A percentile compares a stretch with the other conserved stretches of the same genome.
Conservation (phyloP, 2,888 invertebrate species). For the Molorchus minor region DNA sequence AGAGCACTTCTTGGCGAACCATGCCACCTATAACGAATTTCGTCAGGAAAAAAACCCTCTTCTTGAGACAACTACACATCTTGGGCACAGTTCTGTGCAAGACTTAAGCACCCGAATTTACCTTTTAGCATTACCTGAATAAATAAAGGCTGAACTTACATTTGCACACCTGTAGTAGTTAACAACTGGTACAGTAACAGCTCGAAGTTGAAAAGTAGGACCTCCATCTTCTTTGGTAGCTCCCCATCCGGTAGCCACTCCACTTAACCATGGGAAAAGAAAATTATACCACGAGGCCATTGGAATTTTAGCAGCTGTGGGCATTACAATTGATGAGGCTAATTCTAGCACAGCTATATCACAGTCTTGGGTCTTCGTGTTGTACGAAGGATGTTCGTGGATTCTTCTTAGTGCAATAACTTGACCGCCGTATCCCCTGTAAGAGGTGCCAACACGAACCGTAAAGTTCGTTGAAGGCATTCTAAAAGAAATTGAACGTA, state of each 20-base stretch:
- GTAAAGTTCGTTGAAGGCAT: conserved; percentile 4
- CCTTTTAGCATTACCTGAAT: too few species aligned
- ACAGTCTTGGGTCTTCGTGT: conserved; percentile 7
- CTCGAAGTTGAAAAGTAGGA: not conserved
- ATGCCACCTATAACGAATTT: too few species aligned
- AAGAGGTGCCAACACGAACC: conserved; percentile 9
- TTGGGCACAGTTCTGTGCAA: too few species aligned
- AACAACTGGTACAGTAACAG: conserved; percentile 15
- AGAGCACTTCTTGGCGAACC: too few species aligned
- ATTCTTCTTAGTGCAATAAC: conserved; percentile 4
- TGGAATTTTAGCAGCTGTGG: not conserved
- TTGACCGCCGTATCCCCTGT: conserved; percentile 5
- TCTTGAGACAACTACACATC: too few species aligned
- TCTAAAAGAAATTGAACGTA: too few species aligned
- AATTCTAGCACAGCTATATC: conserved; percentile 14
- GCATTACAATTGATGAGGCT: not conserved
- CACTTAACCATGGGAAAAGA: conserved; percentile 12
- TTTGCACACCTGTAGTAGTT: conserved; percentile 3
- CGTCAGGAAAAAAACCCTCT: too few species aligned
- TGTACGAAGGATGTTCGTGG: conserved; percentile 12
- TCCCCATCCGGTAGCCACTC: conserved; percentile 17
- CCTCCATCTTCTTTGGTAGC: conserved; percentile 9
- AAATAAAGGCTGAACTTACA: too few species aligned
- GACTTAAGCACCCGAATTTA: too few species aligned
- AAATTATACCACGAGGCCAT: conserved; percentile 19